Base-by-base conservation (phyloP, 1,140 invertebrate species). In the Antheraea pernyi region DNA sequence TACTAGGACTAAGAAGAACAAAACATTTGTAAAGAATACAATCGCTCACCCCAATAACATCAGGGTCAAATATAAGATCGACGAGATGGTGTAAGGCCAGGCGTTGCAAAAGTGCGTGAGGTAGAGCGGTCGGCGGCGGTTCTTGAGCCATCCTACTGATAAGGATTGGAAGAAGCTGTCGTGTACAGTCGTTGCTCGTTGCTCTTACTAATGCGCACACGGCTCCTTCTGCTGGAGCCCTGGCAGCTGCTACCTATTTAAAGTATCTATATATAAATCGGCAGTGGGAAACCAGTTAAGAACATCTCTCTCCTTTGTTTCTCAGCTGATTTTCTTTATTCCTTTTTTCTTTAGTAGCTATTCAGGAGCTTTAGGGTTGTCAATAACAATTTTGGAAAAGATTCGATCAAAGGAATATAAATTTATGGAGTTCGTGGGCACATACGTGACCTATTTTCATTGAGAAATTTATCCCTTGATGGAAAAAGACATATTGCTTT, bases 141-240 rank as follows among this genome's bases (percentile, higher is more conserved):
- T 89, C 89, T 13, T 79, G 67, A 11, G 77, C 77, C 71, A 83
- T 83, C 42, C 86, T 80, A n/a, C 79, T 63, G 4, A 87, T 71
- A 13, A 88, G 77, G 16, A 74, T 73, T 37, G 82, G 91, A 30
- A 86, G 81, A 10, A 86, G 77, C 59, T 80, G 76, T n/a, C 85
- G 75, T 0, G 81, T 76, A 68, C 83, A 89, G 59, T 80, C 80
- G 69, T 78, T 82, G 73, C 82, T 88, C 19, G 74, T 81, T 19
- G 72, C 74, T 13, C 83, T 83, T 8, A 92, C 79, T 46, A 86
- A 75, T 11, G 84, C 90, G 64, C 92, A 83, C 11, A 91, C 82
- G 6, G 87, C 88, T 3, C 89, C 87, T 70, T 91, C 89, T 4
- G 86, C 86, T 16, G 89, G 89, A 0, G 86, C 88, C 58, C 83